Percentiles rank a stretch among this genome's conserved stretches.
Conservation (phyloP, 2,797 vertebrate genomes). For the Mastacembelus armatus region DNA sequence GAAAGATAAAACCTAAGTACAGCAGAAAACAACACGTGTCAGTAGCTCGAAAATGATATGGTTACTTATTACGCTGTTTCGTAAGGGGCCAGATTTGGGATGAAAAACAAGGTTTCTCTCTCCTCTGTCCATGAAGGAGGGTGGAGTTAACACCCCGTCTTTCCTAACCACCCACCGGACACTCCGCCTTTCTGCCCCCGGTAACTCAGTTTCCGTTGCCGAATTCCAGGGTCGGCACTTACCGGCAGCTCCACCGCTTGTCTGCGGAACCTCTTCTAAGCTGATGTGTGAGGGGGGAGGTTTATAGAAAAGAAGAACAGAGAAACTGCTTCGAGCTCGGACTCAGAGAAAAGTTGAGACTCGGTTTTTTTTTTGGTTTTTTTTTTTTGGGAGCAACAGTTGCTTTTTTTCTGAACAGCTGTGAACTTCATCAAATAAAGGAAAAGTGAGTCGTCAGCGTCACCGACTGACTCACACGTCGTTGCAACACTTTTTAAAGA, state of each 20-base stretch:
- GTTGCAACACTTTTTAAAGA: constrained; percentile 32
- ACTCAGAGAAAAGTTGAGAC: neutral
- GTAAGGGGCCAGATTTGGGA: neutral
- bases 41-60: neutral
- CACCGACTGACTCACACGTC: constrained; percentile 36
- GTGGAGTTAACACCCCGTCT: constrained; percentile 64
- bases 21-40: no score
- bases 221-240: constrained; percentile 53
- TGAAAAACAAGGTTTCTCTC: neutral
- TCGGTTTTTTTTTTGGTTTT: neutral
- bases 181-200: constrained; percentile 71
- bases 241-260: neutral
- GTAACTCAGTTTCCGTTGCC: constrained; percentile 66
- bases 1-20: no score
- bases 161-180: constrained; percentile 65
- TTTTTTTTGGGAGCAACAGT: constrained; percentile 8
- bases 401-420: constrained; percentile 30
- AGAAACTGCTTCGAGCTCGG: neutral
- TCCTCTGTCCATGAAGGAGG: constrained; percentile 41
- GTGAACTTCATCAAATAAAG: neutral
- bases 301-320: accelerated
- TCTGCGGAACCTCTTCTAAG: neutral
- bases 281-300: neutral
- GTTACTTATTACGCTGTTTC: neutral
- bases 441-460: constrained; percentile 60